Evolutionary conservation across 2,113 vertebrate genomes (phyloP).

Genomic region (Tylochromis polylepis): DNA sequence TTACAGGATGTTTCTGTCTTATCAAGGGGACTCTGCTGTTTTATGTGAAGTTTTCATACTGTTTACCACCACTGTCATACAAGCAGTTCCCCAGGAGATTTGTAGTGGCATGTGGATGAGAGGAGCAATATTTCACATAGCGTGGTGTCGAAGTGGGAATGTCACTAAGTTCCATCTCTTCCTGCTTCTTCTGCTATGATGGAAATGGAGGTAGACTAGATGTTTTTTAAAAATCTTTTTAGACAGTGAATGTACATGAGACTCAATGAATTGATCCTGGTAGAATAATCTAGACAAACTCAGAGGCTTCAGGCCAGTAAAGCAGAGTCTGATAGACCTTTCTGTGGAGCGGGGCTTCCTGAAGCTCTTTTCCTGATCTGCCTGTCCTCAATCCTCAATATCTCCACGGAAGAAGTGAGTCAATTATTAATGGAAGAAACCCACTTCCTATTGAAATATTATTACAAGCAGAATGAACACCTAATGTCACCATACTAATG

Average conservation of each 20-base stretch:
- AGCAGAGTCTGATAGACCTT: constrained; percentile 6
- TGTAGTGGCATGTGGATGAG: constrained; percentile 46
- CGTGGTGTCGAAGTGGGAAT: neutral
- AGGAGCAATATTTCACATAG: constrained; percentile 48
- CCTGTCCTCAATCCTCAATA: constrained; percentile 18
- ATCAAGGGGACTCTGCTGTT: constrained; percentile 42
- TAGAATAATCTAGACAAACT: constrained; percentile 39
- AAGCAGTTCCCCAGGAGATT: constrained; percentile 54
- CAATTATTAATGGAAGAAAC: neutral
- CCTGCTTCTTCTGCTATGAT: constrained; percentile 2
- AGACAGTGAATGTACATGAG: neutral
- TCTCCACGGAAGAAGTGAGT: neutral
- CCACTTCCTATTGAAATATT: constrained; percentile 11
- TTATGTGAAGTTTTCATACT: constrained; percentile 60
- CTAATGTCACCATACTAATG: neutral
- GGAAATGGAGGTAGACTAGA: constrained; percentile 25
- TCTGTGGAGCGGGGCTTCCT: neutral
- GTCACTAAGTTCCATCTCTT: neutral
- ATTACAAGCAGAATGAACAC: neutral
- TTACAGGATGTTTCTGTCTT: constrained; percentile 46
- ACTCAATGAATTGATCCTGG: constrained; percentile 36
- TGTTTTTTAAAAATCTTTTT: constrained; percentile 9
- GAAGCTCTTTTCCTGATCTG: constrained; percentile 16
- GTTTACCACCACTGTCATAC: constrained; percentile 62
- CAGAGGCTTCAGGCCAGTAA: neutral